Conservation (phyloP, 53 echinoderm and acorn worm species). For the Pentamera pediparva region DNA sequence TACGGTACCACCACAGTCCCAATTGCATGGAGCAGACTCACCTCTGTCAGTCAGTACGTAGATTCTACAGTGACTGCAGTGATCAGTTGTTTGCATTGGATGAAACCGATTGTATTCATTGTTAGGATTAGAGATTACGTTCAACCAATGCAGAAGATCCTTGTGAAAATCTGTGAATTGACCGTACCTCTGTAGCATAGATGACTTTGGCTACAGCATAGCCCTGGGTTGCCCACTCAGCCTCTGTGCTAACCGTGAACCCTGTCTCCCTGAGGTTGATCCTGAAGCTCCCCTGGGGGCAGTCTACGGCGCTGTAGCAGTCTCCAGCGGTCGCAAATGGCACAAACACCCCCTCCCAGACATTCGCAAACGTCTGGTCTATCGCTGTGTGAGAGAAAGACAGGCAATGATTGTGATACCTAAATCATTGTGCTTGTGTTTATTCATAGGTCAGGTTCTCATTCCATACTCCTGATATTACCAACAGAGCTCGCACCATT, state of each 20-base stretch:
- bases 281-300: conserved; percentile 86
- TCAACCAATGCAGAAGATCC: too few species aligned
- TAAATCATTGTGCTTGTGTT: too few species aligned
- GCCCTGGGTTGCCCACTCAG: conserved; percentile 80
- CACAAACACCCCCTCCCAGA: conserved; percentile 65
- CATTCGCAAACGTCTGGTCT: conserved; percentile 73
- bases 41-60: too few species aligned
- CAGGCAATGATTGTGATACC: too few species aligned
- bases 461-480: too few species aligned
- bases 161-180: not conserved
- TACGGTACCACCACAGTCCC: not conserved
- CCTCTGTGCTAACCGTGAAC: conserved; percentile 65
- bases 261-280: conserved; percentile 78
- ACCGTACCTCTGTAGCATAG: conserved; percentile 50
- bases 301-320: conserved; percentile 76
- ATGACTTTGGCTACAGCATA: conserved; percentile 67
- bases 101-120: too few species aligned
- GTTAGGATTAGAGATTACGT: too few species aligned
- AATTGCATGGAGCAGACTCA: not conserved
- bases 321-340: conserved; percentile 90
- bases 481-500: too few species aligned
- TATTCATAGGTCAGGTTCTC: too few species aligned
- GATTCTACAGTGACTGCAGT: too few species aligned
- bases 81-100: too few species aligned
- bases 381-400: conserved; percentile 44